Base-by-base conservation (phyloP, 2,888 invertebrate genomes). In the Zaprionus obscuricornis region DNA sequence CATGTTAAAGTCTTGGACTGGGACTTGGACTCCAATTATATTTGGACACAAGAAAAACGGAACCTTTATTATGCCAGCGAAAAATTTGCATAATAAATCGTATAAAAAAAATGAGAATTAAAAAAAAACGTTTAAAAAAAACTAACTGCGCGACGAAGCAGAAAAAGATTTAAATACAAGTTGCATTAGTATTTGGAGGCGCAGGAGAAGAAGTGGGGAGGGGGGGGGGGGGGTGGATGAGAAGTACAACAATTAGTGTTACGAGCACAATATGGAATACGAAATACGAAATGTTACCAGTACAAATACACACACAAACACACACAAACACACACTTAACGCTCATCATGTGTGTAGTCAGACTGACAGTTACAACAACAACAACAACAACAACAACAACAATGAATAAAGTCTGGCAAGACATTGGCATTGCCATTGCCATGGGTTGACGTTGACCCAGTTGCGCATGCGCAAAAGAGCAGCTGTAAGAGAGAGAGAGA, bases 381-480 rank as follows among this genome's bases (percentile, higher is more conserved):
- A 27, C 3, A 27, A 27, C n/a, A 27, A 33, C 2, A 26, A 13
- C 13, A 8, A 16, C 8, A 8, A 10, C 7, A 36, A 10, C 27
- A 8, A 39, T 6, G 10, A 51, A 39, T n/a, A 39, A 67, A 36
- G 76, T 49, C 66, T 63, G 72, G 56, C 39, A 66, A 24, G 51
- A 26, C 60, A 37, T 51, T 27, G 39, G 13, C 71, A 60, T 54
- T 52, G 74, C 46, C 71, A 71, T 55, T 54, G 68, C 63, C 69
- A 68, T 75, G 58, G 83, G 74, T 79, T 72, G 75, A 66, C 60
- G 81, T 77, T 77, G 76, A 77, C 76, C 76, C 59, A 77, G 84
- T 77, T 77, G 76, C 69, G 76, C 81, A 68, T 69, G 56, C 55
- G 69, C 56, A n/a, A n/a, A n/a, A 40, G 8, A 26, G n/a, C n/a